Percentiles rank a stretch among this genome's conserved stretches.
Conservation (phyloP, 1,140 invertebrate genomes). For the Trachelipus rathkii region DNA sequence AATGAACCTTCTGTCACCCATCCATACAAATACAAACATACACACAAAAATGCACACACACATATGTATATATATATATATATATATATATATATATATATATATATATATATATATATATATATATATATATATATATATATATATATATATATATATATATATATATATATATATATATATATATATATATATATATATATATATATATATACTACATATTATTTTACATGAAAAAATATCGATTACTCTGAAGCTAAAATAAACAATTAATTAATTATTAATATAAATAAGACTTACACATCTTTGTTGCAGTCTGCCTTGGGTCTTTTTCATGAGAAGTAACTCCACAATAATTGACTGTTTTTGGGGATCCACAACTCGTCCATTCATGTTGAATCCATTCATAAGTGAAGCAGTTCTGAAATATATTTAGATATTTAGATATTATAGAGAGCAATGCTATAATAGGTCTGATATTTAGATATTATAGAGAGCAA, state of each 20-base stretch:
- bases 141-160: slow-evolving; percentile 6
- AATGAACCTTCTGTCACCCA: too few species aligned
- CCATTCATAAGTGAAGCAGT: slow-evolving; percentile 49
- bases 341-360: slow-evolving; percentile 52
- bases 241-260: background rate
- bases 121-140: slow-evolving; percentile 11
- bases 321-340: slow-evolving; percentile 53
- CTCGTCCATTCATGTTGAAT: slow-evolving; percentile 46
- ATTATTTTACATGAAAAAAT: too few species aligned
- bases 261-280: slow-evolving; percentile 10
- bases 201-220: background rate
- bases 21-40: too few species aligned
- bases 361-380: slow-evolving; percentile 53
- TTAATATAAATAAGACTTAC: slow-evolving; percentile 44
- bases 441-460: too few species aligned
- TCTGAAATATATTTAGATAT: slow-evolving; percentile 40
- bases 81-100: background rate
- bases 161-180: background rate
- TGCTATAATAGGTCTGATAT: too few species aligned
- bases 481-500: too few species aligned
- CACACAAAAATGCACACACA: too few species aligned
- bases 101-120: background rate
- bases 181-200: background rate
- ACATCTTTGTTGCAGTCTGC: slow-evolving; percentile 50
- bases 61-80: background rate